phyloP scores from a whole-genome alignment of 1,140 invertebrate species.

The Drosophila hydei region DNA sequence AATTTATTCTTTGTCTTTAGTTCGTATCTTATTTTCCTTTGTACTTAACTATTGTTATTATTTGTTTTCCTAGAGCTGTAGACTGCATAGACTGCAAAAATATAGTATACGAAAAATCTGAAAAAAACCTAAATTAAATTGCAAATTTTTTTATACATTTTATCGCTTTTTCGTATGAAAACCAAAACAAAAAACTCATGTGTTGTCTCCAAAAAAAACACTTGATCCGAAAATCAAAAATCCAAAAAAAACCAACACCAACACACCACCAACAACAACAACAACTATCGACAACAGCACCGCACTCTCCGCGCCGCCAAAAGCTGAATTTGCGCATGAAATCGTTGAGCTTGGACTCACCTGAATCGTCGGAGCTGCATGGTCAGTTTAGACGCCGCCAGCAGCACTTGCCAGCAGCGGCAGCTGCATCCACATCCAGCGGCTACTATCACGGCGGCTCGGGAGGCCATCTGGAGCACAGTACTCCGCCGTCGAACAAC shows the following conservation, averaged over 20 bases:
- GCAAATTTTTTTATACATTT: conserved; percentile 70
- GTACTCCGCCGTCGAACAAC: conserved; percentile 84
- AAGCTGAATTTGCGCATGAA: conserved; percentile 99
- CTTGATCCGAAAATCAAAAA: conserved; percentile 34
- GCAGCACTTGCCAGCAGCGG: conserved; percentile 70
- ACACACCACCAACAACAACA: conserved; percentile 44
- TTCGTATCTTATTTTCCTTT: conserved; percentile 1
- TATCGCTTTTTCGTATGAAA: conserved; percentile 64
- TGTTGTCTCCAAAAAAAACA: conserved; percentile 52
- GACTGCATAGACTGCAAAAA: conserved; percentile 43
- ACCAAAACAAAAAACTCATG: conserved; percentile 53
- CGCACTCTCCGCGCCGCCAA: conserved; percentile 97
- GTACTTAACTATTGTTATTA: not conserved
- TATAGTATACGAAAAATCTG: conserved; percentile 41
- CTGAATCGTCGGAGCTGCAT: conserved; percentile 93
- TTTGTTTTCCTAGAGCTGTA: conserved; percentile 58
- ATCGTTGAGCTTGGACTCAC: conserved; percentile 97
- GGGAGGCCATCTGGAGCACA: conserved; percentile 84
- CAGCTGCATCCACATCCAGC: conserved; percentile 56
- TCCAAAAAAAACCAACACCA: conserved; percentile 32
- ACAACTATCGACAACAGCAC: conserved; percentile 87
- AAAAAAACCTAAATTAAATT: conserved; percentile 73
- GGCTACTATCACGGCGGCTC: conserved; percentile 84
- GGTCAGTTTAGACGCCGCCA: conserved; percentile 89
- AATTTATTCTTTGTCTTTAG: not conserved